Base-by-base conservation (phyloP, 1,140 invertebrate genomes). In the Choristoneura fumiferana region DNA sequence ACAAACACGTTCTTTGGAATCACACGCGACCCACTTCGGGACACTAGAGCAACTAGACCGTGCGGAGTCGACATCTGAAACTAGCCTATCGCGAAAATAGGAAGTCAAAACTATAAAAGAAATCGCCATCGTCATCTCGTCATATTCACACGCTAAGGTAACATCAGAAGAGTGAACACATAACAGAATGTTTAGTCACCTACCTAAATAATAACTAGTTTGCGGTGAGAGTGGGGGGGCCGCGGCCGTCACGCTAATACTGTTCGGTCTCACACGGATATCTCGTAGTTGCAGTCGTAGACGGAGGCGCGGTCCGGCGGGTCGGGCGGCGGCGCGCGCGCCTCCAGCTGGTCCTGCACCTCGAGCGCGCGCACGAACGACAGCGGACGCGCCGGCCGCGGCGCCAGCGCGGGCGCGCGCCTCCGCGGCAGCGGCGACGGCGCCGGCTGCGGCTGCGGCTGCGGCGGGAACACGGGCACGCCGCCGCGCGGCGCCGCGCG, bases 231-330 rank as follows among this genome's bases (percentile, higher is more conserved):
- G n/a, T n/a, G n/a, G n/a, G n/a, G n/a, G n/a, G n/a, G n/a, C n/a
- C n/a, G n/a, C n/a, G n/a, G n/a, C n/a, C n/a, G 22, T 29, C 6
- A 29, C 22, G 22, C 22, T 29, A 29, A 29, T 29, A 29, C 22
- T 36, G 39, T 29, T 54, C n/a, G n/a, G 35, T 12, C 59, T 89
- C 84, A 94, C 90, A 98, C 96, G 57, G 96, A 97, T 89, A 98
- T 98, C 89, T 98, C 97, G 89, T 98, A 98, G 90, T 97, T 97
- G 94, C 96, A 97, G 87, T 98, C 97, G 84, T 98, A 98, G 58
- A 97, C 94, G 89, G 95, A 97, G 63, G 94, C 94, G 62, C 96
- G 93, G 79, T 97, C 95, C 17, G 93, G 94, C n/a, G 93, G 95
- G 15, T 93, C 92, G 14, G 93, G 91, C 4, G 90, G 91, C 54